These are phyloP conservation scores for Pristionchus maxplancki DNA, from an alignment of 2,888 invertebrate species.

Conservation along the genomic window DNA sequence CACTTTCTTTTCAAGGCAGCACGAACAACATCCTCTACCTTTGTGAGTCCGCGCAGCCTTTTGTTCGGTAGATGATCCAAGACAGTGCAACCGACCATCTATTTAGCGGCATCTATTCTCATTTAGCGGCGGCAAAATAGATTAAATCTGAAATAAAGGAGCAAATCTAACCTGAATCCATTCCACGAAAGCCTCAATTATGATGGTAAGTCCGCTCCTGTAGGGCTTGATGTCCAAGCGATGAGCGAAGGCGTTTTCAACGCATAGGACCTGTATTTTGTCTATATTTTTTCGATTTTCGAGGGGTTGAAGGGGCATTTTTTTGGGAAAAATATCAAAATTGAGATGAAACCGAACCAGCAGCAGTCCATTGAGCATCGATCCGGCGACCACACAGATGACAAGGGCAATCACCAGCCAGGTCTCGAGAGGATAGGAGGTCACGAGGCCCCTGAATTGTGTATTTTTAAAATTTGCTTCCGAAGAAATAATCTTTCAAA, in stretches of 20 bases:
- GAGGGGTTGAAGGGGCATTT: too few relatives aligned
- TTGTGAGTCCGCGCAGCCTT: too few relatives aligned
- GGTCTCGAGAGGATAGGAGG: constrained; percentile 72
- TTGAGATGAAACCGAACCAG: constrained; percentile 69
- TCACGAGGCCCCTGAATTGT: constrained; percentile 66
- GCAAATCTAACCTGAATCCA: constrained; percentile 77
- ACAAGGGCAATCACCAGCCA: constrained; percentile 71
- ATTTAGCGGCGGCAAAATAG: too few relatives aligned
- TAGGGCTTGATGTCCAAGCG: constrained; percentile 74
- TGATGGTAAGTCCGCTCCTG: constrained; percentile 73
- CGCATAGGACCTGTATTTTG: constrained; percentile 72
- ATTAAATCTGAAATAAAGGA: too few relatives aligned
- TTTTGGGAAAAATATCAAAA: neutral
- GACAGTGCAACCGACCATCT: too few relatives aligned
- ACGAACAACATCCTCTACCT: too few relatives aligned
- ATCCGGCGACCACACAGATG: constrained; percentile 68
- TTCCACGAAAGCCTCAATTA: constrained; percentile 73
- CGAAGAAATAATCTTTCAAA: too few relatives aligned
- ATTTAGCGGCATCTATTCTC: neutral
- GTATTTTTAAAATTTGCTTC: too few relatives aligned
- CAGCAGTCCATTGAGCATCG: constrained; percentile 74
- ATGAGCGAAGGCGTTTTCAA: constrained; percentile 77
- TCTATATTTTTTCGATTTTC: neutral
- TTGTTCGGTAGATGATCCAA: too few relatives aligned
- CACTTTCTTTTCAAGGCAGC: too few relatives aligned